Conservation (phyloP, 2,888 invertebrate genomes). For the Junonia oenone region DNA sequence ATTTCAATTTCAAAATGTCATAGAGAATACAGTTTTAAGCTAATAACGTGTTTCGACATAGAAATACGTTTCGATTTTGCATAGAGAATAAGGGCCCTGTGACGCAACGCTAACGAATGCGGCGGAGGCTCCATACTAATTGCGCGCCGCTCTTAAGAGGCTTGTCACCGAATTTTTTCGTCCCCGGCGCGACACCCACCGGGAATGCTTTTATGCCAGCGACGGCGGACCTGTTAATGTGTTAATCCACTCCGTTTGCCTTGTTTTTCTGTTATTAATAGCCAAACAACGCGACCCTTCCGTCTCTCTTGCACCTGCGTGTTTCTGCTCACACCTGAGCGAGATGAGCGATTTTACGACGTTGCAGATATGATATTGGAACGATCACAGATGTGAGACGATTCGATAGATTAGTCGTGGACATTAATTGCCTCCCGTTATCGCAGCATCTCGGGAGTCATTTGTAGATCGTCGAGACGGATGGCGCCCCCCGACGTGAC, state of each 20-base stretch:
- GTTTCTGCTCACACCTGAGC: constrained; percentile 13
- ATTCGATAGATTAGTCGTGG: constrained; percentile 15
- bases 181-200: constrained; percentile 44
- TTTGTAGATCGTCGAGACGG: constrained; percentile 8
- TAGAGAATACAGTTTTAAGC: no score
- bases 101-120: constrained; percentile 13
- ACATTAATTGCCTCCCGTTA: constrained; percentile 19
- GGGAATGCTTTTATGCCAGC: constrained; percentile 71
- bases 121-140: constrained; percentile 33
- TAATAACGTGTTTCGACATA: no score
- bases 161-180: constrained; percentile 47
- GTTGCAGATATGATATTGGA: constrained; percentile 36
- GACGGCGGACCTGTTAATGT: constrained; percentile 66
- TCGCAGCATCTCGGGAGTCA: constrained; percentile 18
- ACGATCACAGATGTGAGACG: constrained; percentile 34
- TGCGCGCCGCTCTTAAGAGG: constrained; percentile 30
- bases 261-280: constrained; percentile 66
- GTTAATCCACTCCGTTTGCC: constrained; percentile 72
- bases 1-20: no score
- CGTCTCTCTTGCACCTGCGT: constrained; percentile 39
- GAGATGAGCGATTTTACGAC: constrained; percentile 25
- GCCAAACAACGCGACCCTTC: constrained; percentile 51
- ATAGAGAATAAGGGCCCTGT: no score
- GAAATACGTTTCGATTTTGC: no score
- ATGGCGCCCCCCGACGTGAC: constrained; percentile 5